Evolutionary conservation across 2,113 vertebrate species (phyloP), one percentile per base, ranked within the genome.

Genomic region (Platysteira castanea): DNA sequence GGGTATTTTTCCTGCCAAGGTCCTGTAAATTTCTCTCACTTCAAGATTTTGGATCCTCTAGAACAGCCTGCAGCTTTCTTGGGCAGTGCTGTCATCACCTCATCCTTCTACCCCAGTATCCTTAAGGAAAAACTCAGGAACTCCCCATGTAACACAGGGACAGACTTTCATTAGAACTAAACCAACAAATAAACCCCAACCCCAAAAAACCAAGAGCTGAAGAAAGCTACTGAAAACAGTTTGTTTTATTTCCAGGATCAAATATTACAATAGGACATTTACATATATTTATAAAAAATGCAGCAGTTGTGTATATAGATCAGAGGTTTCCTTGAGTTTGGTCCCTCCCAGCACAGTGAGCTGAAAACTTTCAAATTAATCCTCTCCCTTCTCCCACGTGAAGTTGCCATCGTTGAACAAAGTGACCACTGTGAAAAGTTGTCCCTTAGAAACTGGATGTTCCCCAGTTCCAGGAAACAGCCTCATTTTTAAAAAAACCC

Each of bases 221-320:
- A 94, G 42, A 75, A 87, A 96, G 90, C 90, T 98, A 97, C 69
- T 97, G 97, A 98, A 98, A 98, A 97, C 80, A 96, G 97, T 96
- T 97, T 95, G 92, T 92, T 98, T 98, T 98, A 98, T 98, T 98
- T 98, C 96, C 97, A 98, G 97, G 97, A 98, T 98, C 98, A 98
- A 98, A 98, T 98, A 98, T 98, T 98, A 98, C 97, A 98, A 98
- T 95, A 98, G 97, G 97, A 98, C 97, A 98, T 98, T 98, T 98
- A 98, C 98, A 98, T 95, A 97, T 98, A 98, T 98, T 98, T 98
- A 98, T 98, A 98, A 98, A 98, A 98, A 98, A 98, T 98, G 98
- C 98, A 98, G 98, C 98, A 98, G 97, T 98, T 98, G 94, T 98
- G 95, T 98, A 97, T 97, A 98, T 97, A 98, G 97, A 97, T 98